phyloP scores from a whole-genome alignment of 2,797 vertebrate species.

The Myotis planiceps region DNA sequence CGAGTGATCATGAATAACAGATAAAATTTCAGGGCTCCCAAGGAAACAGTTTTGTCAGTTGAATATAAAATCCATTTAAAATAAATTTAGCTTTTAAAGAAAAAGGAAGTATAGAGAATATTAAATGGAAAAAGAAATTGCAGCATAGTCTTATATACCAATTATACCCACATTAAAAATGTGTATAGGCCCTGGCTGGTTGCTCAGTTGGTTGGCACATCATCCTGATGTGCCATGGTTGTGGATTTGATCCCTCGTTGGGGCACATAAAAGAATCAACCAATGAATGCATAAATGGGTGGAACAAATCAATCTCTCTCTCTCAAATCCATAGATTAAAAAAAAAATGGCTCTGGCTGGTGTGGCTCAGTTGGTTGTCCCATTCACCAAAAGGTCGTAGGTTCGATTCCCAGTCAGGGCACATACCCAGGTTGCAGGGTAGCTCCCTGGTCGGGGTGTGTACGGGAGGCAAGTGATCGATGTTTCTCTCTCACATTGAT shows the following conservation, averaged over 20 bases:
- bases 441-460: too few species aligned
- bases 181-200: not conserved
- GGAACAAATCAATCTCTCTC: not conserved
- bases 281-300: not conserved
- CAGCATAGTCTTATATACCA: not conserved
- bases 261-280: not conserved
- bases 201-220: not conserved
- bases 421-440: too few species aligned
- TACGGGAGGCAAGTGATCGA: too few species aligned
- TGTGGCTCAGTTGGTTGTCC: too few species aligned
- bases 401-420: too few species aligned
- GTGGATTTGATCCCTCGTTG: not conserved
- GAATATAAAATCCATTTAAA: not conserved
- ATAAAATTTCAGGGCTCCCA: slow-evolving; percentile 6
- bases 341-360: too few species aligned
- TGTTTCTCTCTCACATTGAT: too few species aligned
- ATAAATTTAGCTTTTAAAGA: slow-evolving; percentile 18
- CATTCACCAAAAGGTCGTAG: too few species aligned
- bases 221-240: too few species aligned
- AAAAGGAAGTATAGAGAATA: not conserved
- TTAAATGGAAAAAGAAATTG: not conserved
- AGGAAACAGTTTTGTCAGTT: not conserved
- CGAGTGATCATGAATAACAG: not conserved
- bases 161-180: not conserved
- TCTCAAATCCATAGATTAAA: not conserved